Percentiles rank a stretch among this genome's conserved stretches.
phyloP scores from a whole-genome alignment of 2,888 invertebrate genomes.

The Diarsia brunnea region DNA sequence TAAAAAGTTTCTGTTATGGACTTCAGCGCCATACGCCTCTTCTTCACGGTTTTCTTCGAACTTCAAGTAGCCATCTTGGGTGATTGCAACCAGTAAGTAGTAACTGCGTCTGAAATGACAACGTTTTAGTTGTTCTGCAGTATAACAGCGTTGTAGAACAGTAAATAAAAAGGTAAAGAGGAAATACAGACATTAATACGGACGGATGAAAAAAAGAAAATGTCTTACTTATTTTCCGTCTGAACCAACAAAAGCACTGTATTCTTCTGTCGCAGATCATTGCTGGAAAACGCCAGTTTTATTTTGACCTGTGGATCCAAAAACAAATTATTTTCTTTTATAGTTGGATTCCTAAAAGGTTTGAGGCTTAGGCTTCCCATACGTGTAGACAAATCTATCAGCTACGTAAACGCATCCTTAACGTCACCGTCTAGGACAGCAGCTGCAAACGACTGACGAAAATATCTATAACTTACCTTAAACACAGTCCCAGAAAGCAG shows the following conservation, averaged over 20 bases:
- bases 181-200: background rate
- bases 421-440: background rate
- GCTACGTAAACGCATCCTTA: background rate
- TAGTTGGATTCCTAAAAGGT: background rate
- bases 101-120: conserved; percentile 93
- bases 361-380: no score
- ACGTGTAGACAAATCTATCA: background rate
- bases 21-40: conserved; percentile 93
- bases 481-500: conserved; percentile 93
- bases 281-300: conserved; percentile 96
- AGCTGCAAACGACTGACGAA: background rate
- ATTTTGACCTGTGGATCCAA: conserved; percentile 92
- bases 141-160: background rate
- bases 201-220: background rate
- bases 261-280: conserved; percentile 94
- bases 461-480: conserved; percentile 71
- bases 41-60: conserved; percentile 96
- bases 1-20: conserved; percentile 94
- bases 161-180: background rate
- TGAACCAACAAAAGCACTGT: conserved; percentile 95
- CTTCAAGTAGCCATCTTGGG: conserved; percentile 95
- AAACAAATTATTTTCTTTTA: background rate
- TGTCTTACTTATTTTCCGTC: conserved; percentile 94
- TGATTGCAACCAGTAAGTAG: conserved; percentile 95
- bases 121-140: background rate